phyloP scores from a whole-genome alignment of 2,888 invertebrate species.

The Maniola hyperantus region DNA sequence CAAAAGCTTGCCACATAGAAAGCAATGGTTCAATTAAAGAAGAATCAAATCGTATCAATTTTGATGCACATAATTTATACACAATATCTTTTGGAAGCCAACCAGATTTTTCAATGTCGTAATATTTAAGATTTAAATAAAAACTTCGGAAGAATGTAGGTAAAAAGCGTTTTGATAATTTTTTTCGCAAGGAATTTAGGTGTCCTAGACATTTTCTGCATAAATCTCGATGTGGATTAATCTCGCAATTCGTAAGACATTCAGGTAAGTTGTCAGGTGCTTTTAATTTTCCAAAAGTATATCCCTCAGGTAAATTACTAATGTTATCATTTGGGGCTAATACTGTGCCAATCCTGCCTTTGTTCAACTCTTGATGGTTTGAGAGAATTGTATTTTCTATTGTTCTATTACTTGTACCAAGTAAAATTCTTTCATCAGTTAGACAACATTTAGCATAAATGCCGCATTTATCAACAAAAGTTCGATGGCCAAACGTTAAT shows the following conservation, averaged over 20 bases:
- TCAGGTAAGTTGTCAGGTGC: constrained; percentile 71
- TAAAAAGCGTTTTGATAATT: constrained; percentile 54
- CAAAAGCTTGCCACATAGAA: constrained; percentile 69
- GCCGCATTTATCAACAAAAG: constrained; percentile 72
- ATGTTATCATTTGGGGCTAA: constrained; percentile 78
- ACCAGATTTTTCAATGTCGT: constrained; percentile 65
- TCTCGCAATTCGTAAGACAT: constrained; percentile 62
- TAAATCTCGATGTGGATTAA: constrained; percentile 62
- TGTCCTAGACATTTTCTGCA: constrained; percentile 71
- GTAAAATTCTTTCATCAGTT: constrained; percentile 59
- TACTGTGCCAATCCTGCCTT: constrained; percentile 63
- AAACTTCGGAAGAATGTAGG: constrained; percentile 61
- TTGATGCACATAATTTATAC: constrained; percentile 67
- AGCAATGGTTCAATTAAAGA: constrained; percentile 75
- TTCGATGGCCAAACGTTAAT: constrained; percentile 70
- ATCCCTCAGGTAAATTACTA: constrained; percentile 68
- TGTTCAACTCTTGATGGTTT: constrained; percentile 59
- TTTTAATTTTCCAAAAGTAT: constrained; percentile 70
- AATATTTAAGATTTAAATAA: constrained; percentile 61
- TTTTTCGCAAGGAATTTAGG: constrained; percentile 68
- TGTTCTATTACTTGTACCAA: constrained; percentile 61
- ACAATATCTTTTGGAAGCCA: constrained; percentile 72
- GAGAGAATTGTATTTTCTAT: constrained; percentile 67
- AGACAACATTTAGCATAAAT: constrained; percentile 72
- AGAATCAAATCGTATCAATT: constrained; percentile 72